Base-by-base conservation (phyloP, 2,797 vertebrate species). In the Melanotaenia maccullochi region DNA sequence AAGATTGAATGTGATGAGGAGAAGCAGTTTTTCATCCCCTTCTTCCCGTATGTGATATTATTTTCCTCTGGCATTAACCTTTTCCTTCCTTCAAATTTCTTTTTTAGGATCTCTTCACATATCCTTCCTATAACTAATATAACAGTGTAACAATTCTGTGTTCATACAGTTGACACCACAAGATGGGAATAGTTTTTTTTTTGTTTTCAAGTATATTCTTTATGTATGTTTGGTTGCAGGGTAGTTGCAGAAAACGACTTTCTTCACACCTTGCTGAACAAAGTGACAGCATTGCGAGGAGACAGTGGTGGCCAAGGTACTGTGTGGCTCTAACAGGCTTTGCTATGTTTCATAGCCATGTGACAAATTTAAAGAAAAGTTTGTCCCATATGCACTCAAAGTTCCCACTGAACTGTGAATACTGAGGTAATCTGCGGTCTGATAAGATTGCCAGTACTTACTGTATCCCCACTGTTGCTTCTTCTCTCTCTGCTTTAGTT, bases 271-370 rank as follows among this genome's bases (percentile, higher is more conserved):
- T 93, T 99, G 55, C 89, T 99, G 78, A 96, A 94, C 92, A 98
- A 97, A 93, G 95, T 97, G 82, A 98, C 95, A 13, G 90, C 96
- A 11, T 94, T 86, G 3, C 95, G 97, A 87, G 97, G 97, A 78
- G 98, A 98, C 90, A 97, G 97, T 5, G 97, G 96, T 55, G 98
- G 98, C 58, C 98, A 99, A 97, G 98, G 98, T 99, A 93, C 83
- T 62, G 24, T 57, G 68, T 3, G 3, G 0, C 80, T n/a, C 67
- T 59, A 69, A 47, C 74, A 81, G 16, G 25, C 64, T 65, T 54
- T 72, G 36, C 44, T 75, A 20, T 36, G 36, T 72, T 57, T 80
- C 22, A 6, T 0, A 20, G 42, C 57, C 6, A 44, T 36, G 51
- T 44, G 24, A 65, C 28, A 51, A 1, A 30, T 3, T 28, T 66